Evolutionary conservation across 2,113 vertebrate genomes (phyloP), one percentile per base, ranked within the genome.

Genomic region (Cervus canadensis): DNA sequence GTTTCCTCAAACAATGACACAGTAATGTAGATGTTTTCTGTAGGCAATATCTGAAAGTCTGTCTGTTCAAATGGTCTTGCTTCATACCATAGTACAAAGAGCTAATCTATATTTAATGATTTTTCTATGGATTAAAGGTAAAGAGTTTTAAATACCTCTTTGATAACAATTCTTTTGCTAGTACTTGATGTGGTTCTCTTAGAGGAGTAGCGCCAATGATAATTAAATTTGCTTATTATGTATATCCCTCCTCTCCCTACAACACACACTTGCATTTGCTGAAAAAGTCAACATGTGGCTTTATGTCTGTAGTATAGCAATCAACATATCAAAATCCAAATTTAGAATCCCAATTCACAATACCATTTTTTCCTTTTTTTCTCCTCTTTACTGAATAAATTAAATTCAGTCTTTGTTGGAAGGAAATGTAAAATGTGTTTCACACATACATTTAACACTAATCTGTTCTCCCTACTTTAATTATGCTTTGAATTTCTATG

Each of bases 381-480:
- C 83, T 94, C 60, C 85, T 83, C 81, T 50, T 93, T 88, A 93
- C 56, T 97, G 91, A 98, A 93, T 97, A 98, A 97, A 98, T 98
- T 94, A 97, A 97, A 98, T 96, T 95, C 98, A 97, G 97, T 56
- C 45, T 87, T 91, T 87, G 21, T 96, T 98, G 96, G 98, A 86
- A 91, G 83, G 85, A 98, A 98, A 98, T 96, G 45, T 97, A 54
- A 94, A 98, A 97, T 97, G 97, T 95, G 97, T 97, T 98, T 97
- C 98, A 97, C 98, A 98, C 98, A 97, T 97, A 98, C 81, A 97
- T 96, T 97, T 98, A 97, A 98, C 98, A 97, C 91, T 98, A 95
- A 98, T 98, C 98, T 98, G 98, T 97, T 98, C 98, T 94, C 96
- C 60, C 84, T 96, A 97, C 96, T 96, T 97, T 98, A 97, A 97